Conservation (phyloP, 2,797 vertebrate species). For the Pyrrhura leucotis region DNA sequence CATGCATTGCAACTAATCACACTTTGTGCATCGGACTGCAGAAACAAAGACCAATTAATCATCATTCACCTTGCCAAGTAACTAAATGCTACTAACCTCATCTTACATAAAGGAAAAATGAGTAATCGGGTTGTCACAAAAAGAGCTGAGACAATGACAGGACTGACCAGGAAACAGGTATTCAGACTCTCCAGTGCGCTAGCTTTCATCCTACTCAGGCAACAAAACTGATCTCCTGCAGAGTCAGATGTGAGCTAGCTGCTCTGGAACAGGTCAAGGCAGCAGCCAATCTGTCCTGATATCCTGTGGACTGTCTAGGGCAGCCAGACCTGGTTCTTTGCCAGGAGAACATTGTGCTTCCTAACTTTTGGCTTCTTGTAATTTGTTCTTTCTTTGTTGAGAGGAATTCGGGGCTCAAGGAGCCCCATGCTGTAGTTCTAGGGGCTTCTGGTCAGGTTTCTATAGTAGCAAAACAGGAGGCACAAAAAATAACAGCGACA, state of each 20-base stretch:
- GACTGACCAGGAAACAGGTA: neutral
- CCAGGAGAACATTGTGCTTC: neutral
- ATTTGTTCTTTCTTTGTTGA: neutral
- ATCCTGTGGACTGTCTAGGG: neutral
- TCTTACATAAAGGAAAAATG: neutral
- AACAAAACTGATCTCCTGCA: neutral
- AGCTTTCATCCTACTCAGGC: neutral
- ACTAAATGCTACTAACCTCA: neutral
- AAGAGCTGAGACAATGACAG: neutral
- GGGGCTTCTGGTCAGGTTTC: neutral
- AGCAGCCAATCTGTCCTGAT: neutral
- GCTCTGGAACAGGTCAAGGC: neutral
- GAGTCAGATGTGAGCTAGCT: neutral
- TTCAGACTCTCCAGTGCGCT: neutral
- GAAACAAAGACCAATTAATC: conserved; percentile 19
- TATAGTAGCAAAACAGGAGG: neutral
- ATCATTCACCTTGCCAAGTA: neutral
- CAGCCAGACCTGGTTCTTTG: neutral
- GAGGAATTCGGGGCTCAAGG: neutral
- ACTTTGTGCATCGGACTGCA: neutral
- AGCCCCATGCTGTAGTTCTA: neutral
- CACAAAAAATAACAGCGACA: neutral
- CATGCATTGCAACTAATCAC: neutral
- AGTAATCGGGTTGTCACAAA: neutral
- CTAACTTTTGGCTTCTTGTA: neutral